Evolutionary conservation across 2,888 invertebrate species (phyloP).

Genomic region (Cephus pulcher): DNA sequence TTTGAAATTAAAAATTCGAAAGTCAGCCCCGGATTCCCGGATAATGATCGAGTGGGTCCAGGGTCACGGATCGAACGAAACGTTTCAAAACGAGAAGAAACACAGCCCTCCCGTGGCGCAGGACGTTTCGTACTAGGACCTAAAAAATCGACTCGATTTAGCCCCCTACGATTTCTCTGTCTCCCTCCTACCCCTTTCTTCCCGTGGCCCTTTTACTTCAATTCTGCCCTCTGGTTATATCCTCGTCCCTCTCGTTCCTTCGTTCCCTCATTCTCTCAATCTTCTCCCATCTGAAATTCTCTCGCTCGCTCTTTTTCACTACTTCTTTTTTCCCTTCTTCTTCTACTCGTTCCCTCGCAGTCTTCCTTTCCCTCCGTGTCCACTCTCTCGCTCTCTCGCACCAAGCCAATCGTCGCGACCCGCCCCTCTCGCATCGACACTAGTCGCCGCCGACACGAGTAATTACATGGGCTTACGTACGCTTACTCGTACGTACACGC

Average conservation of each 20-base stretch:
- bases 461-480: background rate
- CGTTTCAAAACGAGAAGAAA: constrained; percentile 58
- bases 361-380: background rate
- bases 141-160: constrained; percentile 60
- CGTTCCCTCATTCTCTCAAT: background rate
- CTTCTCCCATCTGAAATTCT: background rate
- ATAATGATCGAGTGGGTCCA: constrained; percentile 23
- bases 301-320: background rate
- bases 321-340: background rate
- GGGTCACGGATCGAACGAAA: constrained; percentile 46
- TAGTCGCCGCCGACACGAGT: constrained; percentile 21
- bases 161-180: constrained; percentile 19
- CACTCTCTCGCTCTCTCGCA: constrained; percentile 1
- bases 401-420: constrained; percentile 22
- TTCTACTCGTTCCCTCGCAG: background rate
- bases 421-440: constrained; percentile 13
- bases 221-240: background rate
- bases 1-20: constrained; percentile 25
- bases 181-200: constrained; percentile 6
- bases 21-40: constrained; percentile 24
- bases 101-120: constrained; percentile 60
- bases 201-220: background rate
- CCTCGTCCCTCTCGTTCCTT: background rate
- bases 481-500: background rate
- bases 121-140: constrained; percentile 42